Base-by-base conservation (phyloP, 1,140 invertebrate species). In the Brachionus paranguensis region DNA sequence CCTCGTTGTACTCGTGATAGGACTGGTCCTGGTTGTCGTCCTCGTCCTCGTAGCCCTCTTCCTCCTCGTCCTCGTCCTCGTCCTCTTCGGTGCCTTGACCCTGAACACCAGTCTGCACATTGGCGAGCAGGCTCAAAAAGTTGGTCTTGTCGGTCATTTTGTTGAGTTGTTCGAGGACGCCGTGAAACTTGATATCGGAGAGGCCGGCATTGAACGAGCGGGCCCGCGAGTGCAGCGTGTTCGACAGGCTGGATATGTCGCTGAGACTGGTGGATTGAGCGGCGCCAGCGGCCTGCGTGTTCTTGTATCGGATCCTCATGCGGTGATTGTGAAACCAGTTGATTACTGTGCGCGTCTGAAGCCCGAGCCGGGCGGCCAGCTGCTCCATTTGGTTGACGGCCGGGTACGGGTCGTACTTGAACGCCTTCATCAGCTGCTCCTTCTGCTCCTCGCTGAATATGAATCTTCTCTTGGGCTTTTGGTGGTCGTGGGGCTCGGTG, bases 271-370 rank as follows among this genome's bases (percentile, higher is more conserved):
- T 14, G 45, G 72, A 29, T 24, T 45, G 43, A 14, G 2, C 11
- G 41, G 17, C 33, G 45, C 12, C 33, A 1, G 12, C 1, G 17
- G 17, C 45, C 43, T 76, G 72, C 24, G 41, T 81, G 17, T 47
- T 81, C 43, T 81, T 81, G 78, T 81, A 81, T 45, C 78, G 10
- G 11, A 81, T 83, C 79, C 96, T 92, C 94, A 97, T 98, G 78
- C 96, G 92, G 89, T 98, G 95, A 88, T 98, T 98, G 90, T 98
- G 96, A 91, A 97, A 97, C 96, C 96, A 98, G 87, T 97, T 97
- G 11, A 95, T 96, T 84, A 98, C 96, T 53, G 95, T 97, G 84
- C 95, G 91, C n/a, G 95, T 93, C 0, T 95, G 94, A n/a, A 98
- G 89, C 2, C 92, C 93, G 8, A 98, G 89, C 88, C 97, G 95